phyloP scores from a whole-genome alignment of 2,888 invertebrate species.

The Dromius quadrimaculatus region DNA sequence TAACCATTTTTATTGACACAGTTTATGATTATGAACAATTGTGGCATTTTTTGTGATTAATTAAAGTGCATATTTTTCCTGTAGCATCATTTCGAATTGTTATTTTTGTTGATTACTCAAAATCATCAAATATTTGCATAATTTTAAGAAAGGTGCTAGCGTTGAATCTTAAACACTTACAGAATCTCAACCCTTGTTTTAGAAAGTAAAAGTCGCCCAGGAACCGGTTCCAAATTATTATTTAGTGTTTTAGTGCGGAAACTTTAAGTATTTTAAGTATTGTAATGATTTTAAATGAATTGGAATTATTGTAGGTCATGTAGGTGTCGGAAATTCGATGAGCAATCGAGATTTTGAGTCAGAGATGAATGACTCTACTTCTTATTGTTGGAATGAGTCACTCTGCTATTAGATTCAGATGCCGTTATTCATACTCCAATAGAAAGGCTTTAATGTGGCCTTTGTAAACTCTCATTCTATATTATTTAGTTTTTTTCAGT shows the following conservation, averaged over 20 bases:
- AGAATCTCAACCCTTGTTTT: slow-evolving; percentile 7
- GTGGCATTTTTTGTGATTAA: slow-evolving; percentile 13
- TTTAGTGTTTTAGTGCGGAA: slow-evolving; percentile 39
- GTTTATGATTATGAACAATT: slow-evolving; percentile 23
- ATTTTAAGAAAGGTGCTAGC: slow-evolving; percentile 13
- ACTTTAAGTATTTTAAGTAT: slow-evolving; percentile 2
- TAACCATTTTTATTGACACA: slow-evolving; percentile 19
- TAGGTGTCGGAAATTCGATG: slow-evolving; percentile 28
- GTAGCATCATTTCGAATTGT: slow-evolving; percentile 10
- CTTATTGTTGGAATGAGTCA: slow-evolving; percentile 25
- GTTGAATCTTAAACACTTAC: neutral
- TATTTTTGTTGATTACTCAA: slow-evolving; percentile 4
- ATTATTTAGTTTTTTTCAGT: too few relatives aligned
- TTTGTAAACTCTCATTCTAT: slow-evolving; percentile 22
- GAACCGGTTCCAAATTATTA: slow-evolving; percentile 39
- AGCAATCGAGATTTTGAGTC: slow-evolving; percentile 33
- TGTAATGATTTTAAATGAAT: too few relatives aligned
- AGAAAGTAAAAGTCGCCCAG: slow-evolving; percentile 35
- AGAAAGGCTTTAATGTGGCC: slow-evolving; percentile 26
- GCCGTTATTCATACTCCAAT: slow-evolving; percentile 31
- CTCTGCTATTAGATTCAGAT: slow-evolving; percentile 10
- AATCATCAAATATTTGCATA: neutral
- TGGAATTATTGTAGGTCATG: neutral
- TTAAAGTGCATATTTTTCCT: slow-evolving; percentile 24
- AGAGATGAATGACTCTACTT: slow-evolving; percentile 33